phyloP scores from a whole-genome alignment of 2,888 invertebrate genomes.

The Chelonus formosanus region DNA sequence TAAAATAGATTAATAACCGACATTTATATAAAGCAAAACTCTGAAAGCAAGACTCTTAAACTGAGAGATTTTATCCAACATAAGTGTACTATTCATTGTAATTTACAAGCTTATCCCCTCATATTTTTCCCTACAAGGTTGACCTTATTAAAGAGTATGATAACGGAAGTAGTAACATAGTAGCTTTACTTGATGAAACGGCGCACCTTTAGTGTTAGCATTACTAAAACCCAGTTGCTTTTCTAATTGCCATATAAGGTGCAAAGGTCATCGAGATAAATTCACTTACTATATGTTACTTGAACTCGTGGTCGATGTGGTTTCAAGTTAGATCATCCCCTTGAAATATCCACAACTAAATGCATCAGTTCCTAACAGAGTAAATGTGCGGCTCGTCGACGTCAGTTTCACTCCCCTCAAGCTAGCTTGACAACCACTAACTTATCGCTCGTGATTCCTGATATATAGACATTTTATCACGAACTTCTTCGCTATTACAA shows the following conservation, averaged over 20 bases:
- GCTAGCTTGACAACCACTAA: constrained; percentile 7
- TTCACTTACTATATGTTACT: constrained; percentile 11
- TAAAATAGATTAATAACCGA: too few relatives aligned
- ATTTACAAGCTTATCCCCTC: not conserved
- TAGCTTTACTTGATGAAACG: too few relatives aligned
- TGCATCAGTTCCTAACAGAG: not conserved
- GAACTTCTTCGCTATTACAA: not conserved
- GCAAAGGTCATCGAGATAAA: constrained; percentile 40
- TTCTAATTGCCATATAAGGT: constrained; percentile 34
- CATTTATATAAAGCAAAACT: too few relatives aligned
- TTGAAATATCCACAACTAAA: constrained; percentile 4
- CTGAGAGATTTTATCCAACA: too few relatives aligned
- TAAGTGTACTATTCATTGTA: too few relatives aligned
- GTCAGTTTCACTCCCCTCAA: not conserved
- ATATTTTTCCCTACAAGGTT: not conserved
- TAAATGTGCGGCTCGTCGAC: constrained; percentile 8
- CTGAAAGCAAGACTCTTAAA: too few relatives aligned
- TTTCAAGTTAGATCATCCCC: constrained; percentile 22
- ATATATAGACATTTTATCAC: not conserved
- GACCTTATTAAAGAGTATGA: not conserved
- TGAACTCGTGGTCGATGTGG: constrained; percentile 17
- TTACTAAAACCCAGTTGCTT: constrained; percentile 25
- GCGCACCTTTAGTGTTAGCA: not conserved
- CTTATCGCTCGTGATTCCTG: not conserved
- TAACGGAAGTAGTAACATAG: constrained; percentile 9